phyloP scores from a whole-genome alignment of 2,797 vertebrate species.

The Oreonectes daqikongensis region DNA sequence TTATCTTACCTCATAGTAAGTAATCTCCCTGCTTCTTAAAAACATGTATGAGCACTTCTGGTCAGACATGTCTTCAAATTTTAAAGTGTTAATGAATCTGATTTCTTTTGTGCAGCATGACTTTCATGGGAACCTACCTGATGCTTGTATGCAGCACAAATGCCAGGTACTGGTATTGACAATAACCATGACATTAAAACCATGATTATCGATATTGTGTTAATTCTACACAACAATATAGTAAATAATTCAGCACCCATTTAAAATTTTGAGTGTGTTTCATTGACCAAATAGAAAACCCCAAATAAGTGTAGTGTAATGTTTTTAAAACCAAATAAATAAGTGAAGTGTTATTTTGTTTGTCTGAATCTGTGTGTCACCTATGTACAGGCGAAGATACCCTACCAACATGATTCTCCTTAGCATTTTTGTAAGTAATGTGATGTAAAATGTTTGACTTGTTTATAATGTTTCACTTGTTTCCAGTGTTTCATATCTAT shows the following conservation, averaged over 20 bases:
- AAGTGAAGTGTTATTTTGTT: neutral
- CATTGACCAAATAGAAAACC: too few species aligned
- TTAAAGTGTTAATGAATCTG: slow-evolving; percentile 7
- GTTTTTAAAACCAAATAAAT: too few species aligned
- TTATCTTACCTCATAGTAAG: slow-evolving; percentile 66
- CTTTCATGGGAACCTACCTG: slow-evolving; percentile 62
- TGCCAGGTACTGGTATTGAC: neutral
- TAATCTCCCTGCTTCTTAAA: neutral
- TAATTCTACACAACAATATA: too few species aligned
- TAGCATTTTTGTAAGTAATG: slow-evolving; percentile 63
- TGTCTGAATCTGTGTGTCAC: neutral
- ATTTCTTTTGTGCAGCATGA: slow-evolving; percentile 48
- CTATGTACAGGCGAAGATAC: slow-evolving; percentile 57
- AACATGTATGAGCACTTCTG: neutral
- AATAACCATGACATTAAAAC: too few species aligned
- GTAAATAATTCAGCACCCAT: too few species aligned
- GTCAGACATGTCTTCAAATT: neutral
- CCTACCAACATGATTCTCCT: slow-evolving; percentile 65
- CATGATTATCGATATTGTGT: too few species aligned
- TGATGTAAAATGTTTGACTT: too few species aligned
- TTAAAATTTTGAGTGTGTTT: too few species aligned
- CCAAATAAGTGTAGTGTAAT: too few species aligned
- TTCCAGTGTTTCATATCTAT: neutral
- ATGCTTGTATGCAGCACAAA: slow-evolving; percentile 60
- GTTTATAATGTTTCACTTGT: neutral